These are phyloP conservation scores for Otus sunia DNA, from an alignment of 2,113 vertebrate genomes.

Conservation along the genomic window DNA sequence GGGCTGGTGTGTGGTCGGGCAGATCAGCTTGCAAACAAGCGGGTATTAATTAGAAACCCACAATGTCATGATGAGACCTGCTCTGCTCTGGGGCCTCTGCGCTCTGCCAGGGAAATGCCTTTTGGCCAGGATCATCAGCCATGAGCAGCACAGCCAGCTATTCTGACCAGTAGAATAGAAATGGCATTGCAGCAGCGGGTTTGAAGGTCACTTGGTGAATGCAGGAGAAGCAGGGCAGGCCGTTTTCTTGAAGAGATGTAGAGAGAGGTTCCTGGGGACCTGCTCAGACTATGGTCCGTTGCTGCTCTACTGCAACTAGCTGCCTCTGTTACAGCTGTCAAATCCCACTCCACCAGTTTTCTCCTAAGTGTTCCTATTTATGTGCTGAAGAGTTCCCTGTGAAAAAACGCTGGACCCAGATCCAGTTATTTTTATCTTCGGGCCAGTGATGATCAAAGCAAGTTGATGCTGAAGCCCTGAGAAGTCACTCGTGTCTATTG, in stretches of 20 bases:
- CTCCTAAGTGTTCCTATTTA: background rate
- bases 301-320: background rate
- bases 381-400: background rate
- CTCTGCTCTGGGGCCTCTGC: background rate
- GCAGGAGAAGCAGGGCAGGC: background rate
- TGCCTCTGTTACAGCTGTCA: background rate
- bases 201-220: background rate
- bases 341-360: rapidly evolving
- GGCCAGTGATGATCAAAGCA: background rate
- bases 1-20: background rate
- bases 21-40: background rate
- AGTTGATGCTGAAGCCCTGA: background rate
- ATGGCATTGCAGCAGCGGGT: background rate
- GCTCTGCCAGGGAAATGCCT: background rate
- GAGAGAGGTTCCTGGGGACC: background rate
- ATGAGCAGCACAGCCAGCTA: background rate
- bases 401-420: background rate
- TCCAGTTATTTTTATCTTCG: background rate
- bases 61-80: background rate
- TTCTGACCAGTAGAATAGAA: background rate
- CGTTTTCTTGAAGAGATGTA: background rate
- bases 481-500: background rate
- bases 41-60: background rate
- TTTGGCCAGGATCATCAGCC: background rate
- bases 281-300: background rate